Base-by-base conservation (phyloP, 1,140 invertebrate species). In the Drosophila sechellia region DNA sequence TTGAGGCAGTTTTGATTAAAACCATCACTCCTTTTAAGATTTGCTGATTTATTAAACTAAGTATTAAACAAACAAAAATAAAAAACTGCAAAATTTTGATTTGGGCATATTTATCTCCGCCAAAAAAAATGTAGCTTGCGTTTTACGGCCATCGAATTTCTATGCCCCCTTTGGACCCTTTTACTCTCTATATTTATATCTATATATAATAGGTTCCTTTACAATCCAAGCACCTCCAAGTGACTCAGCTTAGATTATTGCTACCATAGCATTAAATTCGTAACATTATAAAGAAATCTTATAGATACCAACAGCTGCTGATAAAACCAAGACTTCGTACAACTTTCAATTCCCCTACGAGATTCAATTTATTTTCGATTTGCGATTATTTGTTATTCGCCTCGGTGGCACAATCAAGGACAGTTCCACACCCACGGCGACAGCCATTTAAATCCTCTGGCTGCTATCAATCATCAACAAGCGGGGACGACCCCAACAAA, bases 381-480 rank as follows among this genome's bases (percentile, higher is more conserved):
- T 54, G 27, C 43, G 58, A 49, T 25, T 49, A 46, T 48, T 45
- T 52, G 39, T 53, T 53, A 25, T 73, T 70, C 55, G 52, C 17
- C 66, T 50, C 27, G 70, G 27, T 40, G 45, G 13, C 57, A 74
- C 57, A 74, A 74, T 74, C 70, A 63, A 74, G 69, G 71, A 73
- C 71, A 63, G n/a, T 54, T 35, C 22, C 31, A 55, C 63, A 22
- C 74, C 43, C 49, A 40, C 45, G 50, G 6, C 39, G 8, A 37
- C 39, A 73, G n/a, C 5, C 17, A 13, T 57, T 55, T 64, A 71
- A 77, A 63, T 53, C 49, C 61, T 55, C 45, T 79, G 11, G 20
- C 39, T 60, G 58, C 50, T 57, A 86, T 87, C 83, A 87, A 86
- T 86, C 83, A 86, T 81, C 83, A 87, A 81, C 83, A 78, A 66